These are phyloP conservation scores for Frankliniella fusca DNA, from an alignment of 2,888 invertebrate genomes.

Conservation along the genomic window DNA sequence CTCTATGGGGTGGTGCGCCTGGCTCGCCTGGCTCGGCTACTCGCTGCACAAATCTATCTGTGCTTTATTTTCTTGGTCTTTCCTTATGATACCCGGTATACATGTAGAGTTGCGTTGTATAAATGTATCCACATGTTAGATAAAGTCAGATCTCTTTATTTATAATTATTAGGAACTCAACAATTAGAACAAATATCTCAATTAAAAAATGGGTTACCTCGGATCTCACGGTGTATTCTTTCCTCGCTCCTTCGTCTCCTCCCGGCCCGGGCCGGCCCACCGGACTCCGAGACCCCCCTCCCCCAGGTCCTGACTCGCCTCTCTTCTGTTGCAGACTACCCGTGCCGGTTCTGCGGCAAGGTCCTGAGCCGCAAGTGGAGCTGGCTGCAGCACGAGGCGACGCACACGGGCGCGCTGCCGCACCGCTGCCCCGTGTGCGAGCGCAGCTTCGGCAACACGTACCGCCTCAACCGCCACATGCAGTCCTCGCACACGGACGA, in stretches of 20 bases:
- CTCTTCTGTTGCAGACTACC: background rate
- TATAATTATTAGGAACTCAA: too few relatives aligned
- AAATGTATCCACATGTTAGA: background rate
- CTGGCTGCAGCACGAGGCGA: background rate
- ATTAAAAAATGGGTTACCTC: too few relatives aligned
- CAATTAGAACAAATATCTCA: too few relatives aligned
- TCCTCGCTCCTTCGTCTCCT: background rate
- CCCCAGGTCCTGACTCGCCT: background rate
- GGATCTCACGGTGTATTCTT: too few relatives aligned
- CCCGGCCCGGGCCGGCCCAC: background rate
- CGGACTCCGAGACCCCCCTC: background rate
- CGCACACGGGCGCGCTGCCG: constrained; percentile 10
- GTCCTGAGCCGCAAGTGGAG: background rate
- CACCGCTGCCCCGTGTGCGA: background rate
- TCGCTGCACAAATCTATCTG: background rate
- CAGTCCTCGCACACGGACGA: background rate
- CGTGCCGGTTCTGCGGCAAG: background rate
- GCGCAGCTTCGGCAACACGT: background rate
- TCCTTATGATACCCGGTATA: background rate
- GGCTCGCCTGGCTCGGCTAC: background rate
- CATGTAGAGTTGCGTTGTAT: too few relatives aligned
- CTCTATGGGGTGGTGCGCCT: background rate
- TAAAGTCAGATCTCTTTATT: background rate
- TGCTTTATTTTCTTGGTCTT: background rate
- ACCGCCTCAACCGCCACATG: background rate